These are phyloP conservation scores for Lepisosteus oculatus DNA, from an alignment of 2,113 vertebrate species.

Conservation along the genomic window DNA sequence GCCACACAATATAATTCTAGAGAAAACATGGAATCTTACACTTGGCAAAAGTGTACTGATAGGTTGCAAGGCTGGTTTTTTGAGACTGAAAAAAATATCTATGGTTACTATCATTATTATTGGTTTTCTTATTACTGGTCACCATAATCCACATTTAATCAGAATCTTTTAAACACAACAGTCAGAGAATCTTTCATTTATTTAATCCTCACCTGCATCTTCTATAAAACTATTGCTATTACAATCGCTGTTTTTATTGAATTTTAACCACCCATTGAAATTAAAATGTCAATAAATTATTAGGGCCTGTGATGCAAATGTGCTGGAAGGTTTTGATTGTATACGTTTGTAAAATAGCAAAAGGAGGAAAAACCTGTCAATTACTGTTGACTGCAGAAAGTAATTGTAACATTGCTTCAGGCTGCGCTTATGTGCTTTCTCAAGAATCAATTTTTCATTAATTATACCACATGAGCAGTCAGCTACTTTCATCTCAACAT, in stretches of 20 bases:
- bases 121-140: no score
- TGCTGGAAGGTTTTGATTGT: background rate
- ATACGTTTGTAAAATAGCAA: background rate
- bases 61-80: no score
- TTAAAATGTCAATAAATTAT: background rate
- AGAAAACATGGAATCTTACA: no score
- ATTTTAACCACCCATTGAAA: background rate
- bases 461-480: background rate
- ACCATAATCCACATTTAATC: no score
- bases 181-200: no score
- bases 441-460: constrained; percentile 14
- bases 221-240: background rate
- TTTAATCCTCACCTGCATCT: background rate
- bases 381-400: background rate
- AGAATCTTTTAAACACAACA: no score
- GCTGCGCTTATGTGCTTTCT: background rate
- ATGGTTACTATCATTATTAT: no score
- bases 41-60: no score
- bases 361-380: background rate
- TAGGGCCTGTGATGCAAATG: background rate
- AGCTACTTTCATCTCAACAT: background rate
- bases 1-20: no score
- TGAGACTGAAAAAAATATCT: no score
- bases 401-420: background rate
- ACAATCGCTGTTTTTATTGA: background rate